A percentile compares a stretch with the other conserved stretches of the same genome.
Evolutionary conservation across 2,888 invertebrate species (phyloP).

Genomic region (Drosophila imparisetae): DNA sequence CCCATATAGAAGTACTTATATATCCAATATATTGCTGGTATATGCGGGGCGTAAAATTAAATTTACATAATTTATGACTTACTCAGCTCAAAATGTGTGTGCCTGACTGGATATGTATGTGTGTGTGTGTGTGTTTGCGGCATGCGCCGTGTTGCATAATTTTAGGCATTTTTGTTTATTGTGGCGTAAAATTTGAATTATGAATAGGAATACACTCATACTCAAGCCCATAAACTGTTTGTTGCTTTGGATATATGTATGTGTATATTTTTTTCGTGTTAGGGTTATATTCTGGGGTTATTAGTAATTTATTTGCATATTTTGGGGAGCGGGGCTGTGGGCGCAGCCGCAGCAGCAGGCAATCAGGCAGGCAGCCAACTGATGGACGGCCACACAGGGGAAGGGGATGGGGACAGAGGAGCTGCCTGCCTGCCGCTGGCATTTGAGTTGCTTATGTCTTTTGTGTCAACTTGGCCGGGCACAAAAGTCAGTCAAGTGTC

Average conservation of each 20-base stretch:
- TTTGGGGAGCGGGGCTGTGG: constrained; percentile 57
- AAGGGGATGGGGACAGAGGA: neutral
- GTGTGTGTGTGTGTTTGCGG: constrained; percentile 46
- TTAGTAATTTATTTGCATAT: constrained; percentile 80
- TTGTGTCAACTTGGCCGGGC: constrained; percentile 63
- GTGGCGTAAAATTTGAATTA: constrained; percentile 79
- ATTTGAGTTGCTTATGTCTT: constrained; percentile 55
- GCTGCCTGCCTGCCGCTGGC: constrained; percentile 11
- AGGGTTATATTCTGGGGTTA: constrained; percentile 77
- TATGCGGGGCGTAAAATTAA: constrained; percentile 76
- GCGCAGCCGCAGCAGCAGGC: constrained; percentile 48
- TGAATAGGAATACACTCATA: constrained; percentile 71
- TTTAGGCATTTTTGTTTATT: constrained; percentile 81
- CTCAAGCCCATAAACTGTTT: constrained; percentile 33
- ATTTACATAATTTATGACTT: constrained; percentile 80
- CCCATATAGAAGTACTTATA: constrained; percentile 22
- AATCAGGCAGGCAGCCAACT: constrained; percentile 13
- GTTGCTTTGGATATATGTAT: constrained; percentile 26
- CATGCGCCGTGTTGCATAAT: constrained; percentile 76
- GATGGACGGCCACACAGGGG: constrained; percentile 37
- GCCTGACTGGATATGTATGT: constrained; percentile 15
- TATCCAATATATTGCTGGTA: constrained; percentile 46
- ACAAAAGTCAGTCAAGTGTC: constrained; percentile 67
- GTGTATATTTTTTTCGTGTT: constrained; percentile 55
- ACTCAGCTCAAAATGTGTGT: constrained; percentile 71